Base-by-base conservation (phyloP, 35 echinoderm and acorn worm species). In the Apostichopus japonicus region DNA sequence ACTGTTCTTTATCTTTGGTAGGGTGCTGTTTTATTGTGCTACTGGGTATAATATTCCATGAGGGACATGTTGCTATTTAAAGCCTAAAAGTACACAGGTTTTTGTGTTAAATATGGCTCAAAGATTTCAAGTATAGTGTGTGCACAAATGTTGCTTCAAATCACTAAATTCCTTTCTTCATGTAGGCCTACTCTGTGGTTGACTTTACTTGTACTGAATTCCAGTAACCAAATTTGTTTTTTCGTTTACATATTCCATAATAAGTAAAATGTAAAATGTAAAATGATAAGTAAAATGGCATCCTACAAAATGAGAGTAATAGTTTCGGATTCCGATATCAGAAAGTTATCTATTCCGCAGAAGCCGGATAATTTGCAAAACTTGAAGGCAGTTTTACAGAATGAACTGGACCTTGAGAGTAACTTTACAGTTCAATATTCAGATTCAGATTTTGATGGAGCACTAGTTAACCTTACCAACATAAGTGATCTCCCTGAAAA, bases 391-490 rank as follows among this genome's bases (percentile, higher is more conserved):
- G 13, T 21, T 87, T n/a, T 87, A 22, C 58, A 65, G 57, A 56
- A 65, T 5, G 56, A 87, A 24, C 27, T 87, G 10, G 10, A 6
- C 4, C 84, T 87, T 7, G 53, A 87, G 24, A 24, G 25, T 58
- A 15, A 58, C 57, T 87, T 87, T 58, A 65, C 56, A 57, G 6
- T 87, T n/a, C 84, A 87, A 62, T 87, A 62, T 62, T 53, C 54
- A 6, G 84, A 70, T 87, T 27, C 84, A 19, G 84, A 87, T 67
- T 87, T 87, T 24, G 56, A 62, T 55, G 84, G 84, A 22, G 84
- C 16, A 62, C 54, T 87, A 22, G 84, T 87, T 1, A 87, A 67
- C 63, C 22, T 87, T 22, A 63, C 54, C 62, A 33, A 65, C 56
- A 24, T 87, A 19, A 87, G 15, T 87, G 84, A 61, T 25, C 56